phyloP scores from a whole-genome alignment of 2,888 invertebrate genomes.

The Calliopum simillimum region DNA sequence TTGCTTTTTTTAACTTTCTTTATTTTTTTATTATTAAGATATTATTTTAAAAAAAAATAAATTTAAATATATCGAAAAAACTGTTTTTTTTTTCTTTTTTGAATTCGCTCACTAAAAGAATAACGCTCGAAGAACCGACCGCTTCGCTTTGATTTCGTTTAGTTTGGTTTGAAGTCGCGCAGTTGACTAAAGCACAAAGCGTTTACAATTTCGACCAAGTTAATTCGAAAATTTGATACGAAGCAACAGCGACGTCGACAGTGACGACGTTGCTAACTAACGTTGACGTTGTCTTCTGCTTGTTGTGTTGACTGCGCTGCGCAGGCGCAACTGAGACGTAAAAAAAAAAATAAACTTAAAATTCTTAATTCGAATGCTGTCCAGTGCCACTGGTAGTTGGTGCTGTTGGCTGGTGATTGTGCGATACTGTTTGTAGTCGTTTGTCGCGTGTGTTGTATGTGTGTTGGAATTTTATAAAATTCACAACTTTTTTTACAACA shows the following conservation, averaged over 20 bases:
- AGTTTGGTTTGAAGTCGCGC: slow-evolving; percentile 48
- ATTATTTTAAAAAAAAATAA: background rate
- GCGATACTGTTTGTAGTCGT: too few relatives aligned
- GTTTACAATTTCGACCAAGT: slow-evolving; percentile 46
- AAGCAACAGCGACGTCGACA: background rate
- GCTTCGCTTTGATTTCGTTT: slow-evolving; percentile 22
- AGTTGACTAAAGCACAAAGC: slow-evolving; percentile 47
- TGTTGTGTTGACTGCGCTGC: slow-evolving; percentile 26
- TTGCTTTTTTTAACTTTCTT: slow-evolving; percentile 25
- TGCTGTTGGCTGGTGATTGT: background rate
- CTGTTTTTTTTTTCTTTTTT: slow-evolving; percentile 31
- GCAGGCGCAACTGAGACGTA: slow-evolving; percentile 23
- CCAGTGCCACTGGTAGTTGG: background rate
- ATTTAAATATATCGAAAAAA: background rate
- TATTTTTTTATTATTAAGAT: background rate
- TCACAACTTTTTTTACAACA: too few relatives aligned
- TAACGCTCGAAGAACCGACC: slow-evolving; percentile 14
- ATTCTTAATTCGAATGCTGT: background rate
- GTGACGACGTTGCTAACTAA: background rate
- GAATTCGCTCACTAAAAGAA: slow-evolving; percentile 5
- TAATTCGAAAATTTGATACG: slow-evolving; percentile 30
- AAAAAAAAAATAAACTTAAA: background rate
- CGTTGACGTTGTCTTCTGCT: slow-evolving; percentile 5
- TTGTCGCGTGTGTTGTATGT: too few relatives aligned
- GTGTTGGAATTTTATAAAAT: too few relatives aligned